Evolutionary conservation across 2,113 vertebrate genomes (phyloP).

Genomic region (Leuciscus idus): DNA sequence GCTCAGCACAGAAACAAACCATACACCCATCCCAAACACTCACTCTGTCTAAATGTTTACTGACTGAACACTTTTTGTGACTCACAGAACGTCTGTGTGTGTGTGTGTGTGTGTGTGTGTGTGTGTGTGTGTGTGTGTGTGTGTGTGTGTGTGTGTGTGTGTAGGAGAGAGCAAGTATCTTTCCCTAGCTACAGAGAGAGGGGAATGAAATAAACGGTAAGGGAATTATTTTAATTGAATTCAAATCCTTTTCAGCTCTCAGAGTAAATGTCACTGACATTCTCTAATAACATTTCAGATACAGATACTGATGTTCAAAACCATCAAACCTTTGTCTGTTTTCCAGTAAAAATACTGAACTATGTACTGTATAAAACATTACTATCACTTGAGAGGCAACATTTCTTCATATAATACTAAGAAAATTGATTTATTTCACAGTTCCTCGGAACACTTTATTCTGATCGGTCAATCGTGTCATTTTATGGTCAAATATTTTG

Average conservation of each 20-base stretch:
- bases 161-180: constrained; percentile 58
- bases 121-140: no score
- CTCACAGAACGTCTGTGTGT: not conserved
- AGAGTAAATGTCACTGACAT: constrained; percentile 16
- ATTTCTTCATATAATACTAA: no score
- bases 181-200: constrained; percentile 22
- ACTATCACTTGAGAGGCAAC: no score
- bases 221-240: constrained; percentile 9
- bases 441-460: not conserved
- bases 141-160: no score
- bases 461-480: not conserved
- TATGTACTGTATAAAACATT: no score
- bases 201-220: not conserved
- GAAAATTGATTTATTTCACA: no score
- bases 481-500: not conserved
- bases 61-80: constrained; percentile 48
- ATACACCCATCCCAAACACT: constrained; percentile 19
- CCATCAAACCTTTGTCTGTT: not conserved
- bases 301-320: not conserved
- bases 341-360: not conserved
- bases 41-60: constrained; percentile 64
- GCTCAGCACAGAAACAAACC: constrained; percentile 30
- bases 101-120: no score
- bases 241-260: constrained; percentile 11
- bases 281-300: not conserved